phyloP scores from a whole-genome alignment of 2,888 invertebrate species.

The Prosapia bicincta region DNA sequence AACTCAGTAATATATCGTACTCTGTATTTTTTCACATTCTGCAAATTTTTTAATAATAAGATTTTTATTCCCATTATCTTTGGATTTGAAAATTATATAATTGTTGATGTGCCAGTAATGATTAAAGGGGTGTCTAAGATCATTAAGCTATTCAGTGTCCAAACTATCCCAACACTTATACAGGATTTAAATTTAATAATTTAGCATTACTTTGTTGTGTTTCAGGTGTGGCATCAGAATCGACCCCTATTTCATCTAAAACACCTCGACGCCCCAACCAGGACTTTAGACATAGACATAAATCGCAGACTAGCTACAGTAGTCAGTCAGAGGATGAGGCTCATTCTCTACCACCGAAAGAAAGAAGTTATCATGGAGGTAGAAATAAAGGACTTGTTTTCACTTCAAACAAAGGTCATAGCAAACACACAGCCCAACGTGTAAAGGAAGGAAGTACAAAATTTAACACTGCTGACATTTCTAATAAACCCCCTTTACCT shows the following conservation, averaged over 20 bases:
- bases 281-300: conserved; percentile 9
- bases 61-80: too few relatives aligned
- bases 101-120: too few relatives aligned
- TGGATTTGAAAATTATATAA: too few relatives aligned
- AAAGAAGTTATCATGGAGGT: neutral
- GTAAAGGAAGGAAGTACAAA: neutral
- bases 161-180: too few relatives aligned
- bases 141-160: too few relatives aligned
- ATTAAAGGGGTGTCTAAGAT: too few relatives aligned
- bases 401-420: neutral
- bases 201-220: too few relatives aligned
- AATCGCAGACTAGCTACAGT: conserved; percentile 17
- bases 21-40: too few relatives aligned
- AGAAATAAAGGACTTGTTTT: neutral
- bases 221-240: neutral
- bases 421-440: neutral
- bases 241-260: neutral
- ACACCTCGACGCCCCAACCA: conserved; percentile 4
- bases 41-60: too few relatives aligned
- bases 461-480: neutral
- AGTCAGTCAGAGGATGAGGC: conserved; percentile 22
- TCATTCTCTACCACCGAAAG: neutral
- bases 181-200: too few relatives aligned
- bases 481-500: conserved; percentile 25
- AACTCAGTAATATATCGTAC: too few relatives aligned